Conservation (phyloP, 2,113 vertebrate genomes). For the Aythya baeri region DNA sequence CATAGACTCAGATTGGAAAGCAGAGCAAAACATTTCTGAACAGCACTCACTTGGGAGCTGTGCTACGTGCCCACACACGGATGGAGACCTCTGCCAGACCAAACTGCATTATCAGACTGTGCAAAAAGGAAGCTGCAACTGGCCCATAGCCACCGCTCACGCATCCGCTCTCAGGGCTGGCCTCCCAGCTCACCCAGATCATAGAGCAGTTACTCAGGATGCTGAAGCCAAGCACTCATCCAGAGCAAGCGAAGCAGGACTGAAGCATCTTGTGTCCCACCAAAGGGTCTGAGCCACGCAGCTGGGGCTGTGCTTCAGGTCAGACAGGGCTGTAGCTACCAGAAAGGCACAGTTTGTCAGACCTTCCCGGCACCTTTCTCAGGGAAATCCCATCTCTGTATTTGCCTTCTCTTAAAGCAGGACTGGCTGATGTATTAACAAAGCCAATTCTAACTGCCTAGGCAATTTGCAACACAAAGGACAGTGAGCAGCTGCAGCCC, state of each 20-base stretch:
- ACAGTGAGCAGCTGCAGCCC: neutral
- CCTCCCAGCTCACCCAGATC: neutral
- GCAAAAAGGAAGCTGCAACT: neutral
- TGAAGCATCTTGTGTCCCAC: rapidly evolving
- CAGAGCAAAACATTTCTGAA: slow-evolving; percentile 7
- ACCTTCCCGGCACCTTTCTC: neutral
- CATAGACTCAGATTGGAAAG: slow-evolving; percentile 4
- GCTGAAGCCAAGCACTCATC: neutral
- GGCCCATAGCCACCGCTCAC: neutral
- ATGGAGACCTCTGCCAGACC: neutral
- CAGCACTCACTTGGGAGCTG: neutral
- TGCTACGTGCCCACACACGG: neutral
- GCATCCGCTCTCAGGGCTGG: neutral
- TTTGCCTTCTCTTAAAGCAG: neutral
- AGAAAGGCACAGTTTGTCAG: neutral
- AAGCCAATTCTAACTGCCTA: neutral
- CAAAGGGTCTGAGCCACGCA: neutral
- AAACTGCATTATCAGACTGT: neutral
- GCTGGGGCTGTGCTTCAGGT: neutral
- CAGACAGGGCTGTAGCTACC: neutral
- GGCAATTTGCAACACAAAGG: neutral
- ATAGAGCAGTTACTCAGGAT: neutral
- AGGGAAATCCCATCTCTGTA: neutral
- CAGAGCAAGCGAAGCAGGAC: neutral
- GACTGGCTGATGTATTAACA: neutral